Conservation (phyloP, 2,113 vertebrate species). For the Hucho hucho region DNA sequence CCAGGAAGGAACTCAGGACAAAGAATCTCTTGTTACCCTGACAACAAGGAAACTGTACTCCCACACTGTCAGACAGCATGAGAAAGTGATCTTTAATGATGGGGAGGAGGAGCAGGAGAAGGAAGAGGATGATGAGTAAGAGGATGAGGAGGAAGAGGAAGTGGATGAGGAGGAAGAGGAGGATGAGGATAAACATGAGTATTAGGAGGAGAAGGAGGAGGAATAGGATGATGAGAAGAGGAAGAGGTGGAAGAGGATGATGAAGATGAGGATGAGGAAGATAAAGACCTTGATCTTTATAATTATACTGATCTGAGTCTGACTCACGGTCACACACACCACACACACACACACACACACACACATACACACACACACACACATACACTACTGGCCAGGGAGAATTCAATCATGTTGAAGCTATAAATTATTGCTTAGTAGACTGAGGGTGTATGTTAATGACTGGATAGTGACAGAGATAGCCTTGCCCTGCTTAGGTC, state of each 20-base stretch:
- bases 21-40: conserved; percentile 25
- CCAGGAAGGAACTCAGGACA: neutral
- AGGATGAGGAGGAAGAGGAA: neutral
- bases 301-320: too few relatives aligned
- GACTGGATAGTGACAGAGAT: neutral
- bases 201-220: neutral
- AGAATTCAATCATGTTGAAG: neutral
- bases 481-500: neutral
- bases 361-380: neutral
- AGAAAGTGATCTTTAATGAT: conserved; percentile 8
- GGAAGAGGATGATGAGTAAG: neutral
- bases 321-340: neutral
- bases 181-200: too few relatives aligned
- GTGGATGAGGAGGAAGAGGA: neutral
- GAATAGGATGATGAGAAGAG: neutral
- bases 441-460: too few relatives aligned
- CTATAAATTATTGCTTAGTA: neutral
- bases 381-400: too few relatives aligned
- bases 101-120: neutral
- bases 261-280: neutral
- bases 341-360: neutral
- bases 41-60: conserved; percentile 11
- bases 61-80: neutral
- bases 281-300: neutral
- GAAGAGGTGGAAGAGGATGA: too few relatives aligned